A percentile compares a stretch with the other conserved stretches of the same genome.
Conservation (phyloP, 2,113 vertebrate genomes). For the Phrynosoma blainvillii region DNA sequence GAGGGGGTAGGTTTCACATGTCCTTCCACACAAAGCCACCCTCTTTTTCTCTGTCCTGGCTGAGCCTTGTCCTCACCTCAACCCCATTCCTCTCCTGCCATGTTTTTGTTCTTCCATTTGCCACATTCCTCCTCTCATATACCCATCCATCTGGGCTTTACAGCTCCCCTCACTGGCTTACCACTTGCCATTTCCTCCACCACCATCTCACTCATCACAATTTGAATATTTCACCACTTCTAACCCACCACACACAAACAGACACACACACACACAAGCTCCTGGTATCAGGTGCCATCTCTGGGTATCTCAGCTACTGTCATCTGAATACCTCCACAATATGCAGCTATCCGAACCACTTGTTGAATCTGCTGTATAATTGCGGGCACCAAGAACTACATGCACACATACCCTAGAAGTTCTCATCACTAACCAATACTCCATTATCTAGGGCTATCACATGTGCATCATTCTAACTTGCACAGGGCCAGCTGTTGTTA, state of each 20-base stretch:
- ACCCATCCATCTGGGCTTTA: background rate
- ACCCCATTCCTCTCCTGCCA: background rate
- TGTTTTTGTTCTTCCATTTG: slow-evolving; percentile 4
- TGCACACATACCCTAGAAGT: background rate
- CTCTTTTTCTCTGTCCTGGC: slow-evolving; percentile 9
- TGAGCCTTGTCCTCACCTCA: slow-evolving; percentile 7
- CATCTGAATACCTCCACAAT: background rate
- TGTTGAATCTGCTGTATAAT: background rate
- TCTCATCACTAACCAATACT: background rate
- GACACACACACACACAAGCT: background rate
- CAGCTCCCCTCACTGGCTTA: background rate
- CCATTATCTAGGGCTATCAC: background rate
- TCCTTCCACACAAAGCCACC: background rate
- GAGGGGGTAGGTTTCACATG: slow-evolving; percentile 1
- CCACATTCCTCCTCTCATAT: background rate
- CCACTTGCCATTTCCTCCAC: background rate
- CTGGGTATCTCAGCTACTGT: background rate
- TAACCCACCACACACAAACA: background rate
- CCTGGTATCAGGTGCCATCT: background rate
- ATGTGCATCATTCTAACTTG: background rate
- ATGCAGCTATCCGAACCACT: background rate
- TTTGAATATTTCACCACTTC: background rate
- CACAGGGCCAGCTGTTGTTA: background rate
- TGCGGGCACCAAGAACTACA: background rate
- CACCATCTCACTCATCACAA: background rate